A percentile compares a stretch with the other conserved stretches of the same genome.
phyloP scores from a whole-genome alignment of 2,797 vertebrate species.

The Calcarius lapponicus region DNA sequence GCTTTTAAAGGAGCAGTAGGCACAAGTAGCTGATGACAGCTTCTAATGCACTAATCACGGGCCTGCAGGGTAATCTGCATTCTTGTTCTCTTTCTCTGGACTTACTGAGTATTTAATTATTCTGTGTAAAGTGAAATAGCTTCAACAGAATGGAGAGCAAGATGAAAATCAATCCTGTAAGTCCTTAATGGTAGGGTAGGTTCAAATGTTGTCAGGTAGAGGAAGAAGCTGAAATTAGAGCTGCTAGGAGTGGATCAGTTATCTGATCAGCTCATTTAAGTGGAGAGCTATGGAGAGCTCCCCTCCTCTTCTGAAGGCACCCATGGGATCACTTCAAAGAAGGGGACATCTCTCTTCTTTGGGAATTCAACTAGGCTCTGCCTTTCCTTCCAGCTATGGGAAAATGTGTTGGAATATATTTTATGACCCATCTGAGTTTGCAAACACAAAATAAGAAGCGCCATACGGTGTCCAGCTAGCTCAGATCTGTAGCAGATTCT shows the following conservation, averaged over 20 bases:
- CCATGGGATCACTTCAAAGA: background rate
- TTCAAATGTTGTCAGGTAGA: constrained; percentile 24
- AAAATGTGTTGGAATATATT: background rate
- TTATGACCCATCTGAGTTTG: background rate
- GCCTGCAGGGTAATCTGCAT: constrained; percentile 17
- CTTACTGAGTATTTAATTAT: constrained; percentile 32
- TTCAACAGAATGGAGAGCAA: background rate
- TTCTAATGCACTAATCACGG: background rate
- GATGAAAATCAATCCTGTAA: constrained; percentile 44
- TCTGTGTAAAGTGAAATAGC: constrained; percentile 33
- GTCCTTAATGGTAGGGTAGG: constrained; percentile 22
- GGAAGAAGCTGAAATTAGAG: constrained; percentile 8
- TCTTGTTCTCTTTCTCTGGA: constrained; percentile 18
- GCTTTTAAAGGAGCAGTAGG: background rate
- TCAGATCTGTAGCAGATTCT: background rate
- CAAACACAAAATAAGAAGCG: background rate
- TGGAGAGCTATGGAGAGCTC: background rate
- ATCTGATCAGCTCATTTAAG: background rate
- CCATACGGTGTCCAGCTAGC: background rate
- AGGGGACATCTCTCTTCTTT: background rate
- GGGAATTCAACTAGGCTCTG: background rate
- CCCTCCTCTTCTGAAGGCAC: background rate
- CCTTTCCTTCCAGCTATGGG: background rate
- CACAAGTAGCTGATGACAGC: constrained; percentile 12
- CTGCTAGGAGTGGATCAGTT: background rate